Evolutionary conservation across 2,888 invertebrate genomes (phyloP).

Genomic region (Mesoligia furuncula): DNA sequence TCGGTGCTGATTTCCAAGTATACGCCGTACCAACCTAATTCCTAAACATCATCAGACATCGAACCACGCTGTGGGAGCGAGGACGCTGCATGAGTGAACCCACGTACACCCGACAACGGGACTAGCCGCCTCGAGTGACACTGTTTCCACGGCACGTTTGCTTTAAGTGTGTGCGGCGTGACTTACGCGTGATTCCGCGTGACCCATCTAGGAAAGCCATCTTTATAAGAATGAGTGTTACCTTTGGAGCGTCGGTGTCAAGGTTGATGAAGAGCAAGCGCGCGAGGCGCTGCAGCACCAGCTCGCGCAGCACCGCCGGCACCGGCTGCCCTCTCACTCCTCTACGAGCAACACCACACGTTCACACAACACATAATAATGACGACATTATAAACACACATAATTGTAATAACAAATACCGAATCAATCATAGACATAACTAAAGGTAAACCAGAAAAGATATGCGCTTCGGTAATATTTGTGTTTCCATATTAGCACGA

Average conservation of each 20-base stretch:
- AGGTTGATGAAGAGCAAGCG: conserved; percentile 93
- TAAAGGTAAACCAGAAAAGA: neutral
- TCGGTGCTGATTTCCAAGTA: neutral
- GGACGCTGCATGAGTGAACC: neutral
- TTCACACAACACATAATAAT: conserved; percentile 69
- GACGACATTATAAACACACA: neutral
- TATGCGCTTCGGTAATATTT: neutral
- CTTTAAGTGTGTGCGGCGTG: too few relatives aligned
- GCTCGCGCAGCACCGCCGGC: conserved; percentile 92
- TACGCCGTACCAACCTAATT: neutral
- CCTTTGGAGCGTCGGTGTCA: conserved; percentile 88
- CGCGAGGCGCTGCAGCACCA: conserved; percentile 94
- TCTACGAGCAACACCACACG: conserved; percentile 88
- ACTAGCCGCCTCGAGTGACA: too few relatives aligned
- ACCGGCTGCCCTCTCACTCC: conserved; percentile 95
- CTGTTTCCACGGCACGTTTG: neutral
- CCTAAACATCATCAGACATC: neutral
- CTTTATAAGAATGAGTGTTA: conserved; percentile 52
- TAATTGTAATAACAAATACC: neutral
- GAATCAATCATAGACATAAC: neutral
- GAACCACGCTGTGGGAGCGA: neutral
- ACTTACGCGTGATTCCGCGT: neutral
- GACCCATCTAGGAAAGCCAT: neutral
- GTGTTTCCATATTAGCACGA: neutral
- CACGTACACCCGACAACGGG: neutral